Evolutionary conservation across 2,113 vertebrate species (phyloP).

Genomic region (Pluvialis apricaria): DNA sequence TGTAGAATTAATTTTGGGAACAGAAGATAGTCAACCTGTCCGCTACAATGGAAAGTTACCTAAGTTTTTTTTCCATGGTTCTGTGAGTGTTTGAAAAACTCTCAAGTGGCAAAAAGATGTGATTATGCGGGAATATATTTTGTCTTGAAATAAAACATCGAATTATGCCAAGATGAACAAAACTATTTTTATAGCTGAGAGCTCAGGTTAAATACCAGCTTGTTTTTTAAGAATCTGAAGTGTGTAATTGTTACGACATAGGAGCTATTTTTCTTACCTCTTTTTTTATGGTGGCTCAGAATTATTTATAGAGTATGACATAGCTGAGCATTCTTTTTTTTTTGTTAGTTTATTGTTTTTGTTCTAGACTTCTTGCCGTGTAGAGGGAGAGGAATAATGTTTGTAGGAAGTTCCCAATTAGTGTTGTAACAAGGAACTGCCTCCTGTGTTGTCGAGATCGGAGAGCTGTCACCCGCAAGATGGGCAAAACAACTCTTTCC

Average conservation of each 20-base stretch:
- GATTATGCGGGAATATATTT: neutral
- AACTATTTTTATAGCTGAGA: neutral
- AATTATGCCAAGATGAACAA: constrained; percentile 12
- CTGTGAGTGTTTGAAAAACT: neutral
- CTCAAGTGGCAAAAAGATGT: neutral
- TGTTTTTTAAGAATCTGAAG: neutral
- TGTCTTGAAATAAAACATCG: neutral
- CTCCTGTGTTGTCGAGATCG: neutral
- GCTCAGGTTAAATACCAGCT: neutral
- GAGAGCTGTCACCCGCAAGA: neutral
- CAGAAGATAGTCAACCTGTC: neutral
- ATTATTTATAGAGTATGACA: constrained; percentile 35
- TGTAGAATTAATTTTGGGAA: neutral
- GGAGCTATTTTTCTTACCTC: neutral
- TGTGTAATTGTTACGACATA: neutral
- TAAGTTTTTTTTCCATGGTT: neutral
- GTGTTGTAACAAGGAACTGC: neutral
- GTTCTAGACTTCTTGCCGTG: constrained; percentile 4
- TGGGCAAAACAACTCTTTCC: neutral
- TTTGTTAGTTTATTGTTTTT: neutral
- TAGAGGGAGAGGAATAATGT: constrained; percentile 18
- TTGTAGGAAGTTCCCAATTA: constrained; percentile 24
- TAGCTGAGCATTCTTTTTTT: neutral
- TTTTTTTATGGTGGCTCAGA: neutral
- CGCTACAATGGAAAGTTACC: neutral